phyloP scores from a whole-genome alignment of 2,797 vertebrate genomes.

The Morelia viridis region DNA sequence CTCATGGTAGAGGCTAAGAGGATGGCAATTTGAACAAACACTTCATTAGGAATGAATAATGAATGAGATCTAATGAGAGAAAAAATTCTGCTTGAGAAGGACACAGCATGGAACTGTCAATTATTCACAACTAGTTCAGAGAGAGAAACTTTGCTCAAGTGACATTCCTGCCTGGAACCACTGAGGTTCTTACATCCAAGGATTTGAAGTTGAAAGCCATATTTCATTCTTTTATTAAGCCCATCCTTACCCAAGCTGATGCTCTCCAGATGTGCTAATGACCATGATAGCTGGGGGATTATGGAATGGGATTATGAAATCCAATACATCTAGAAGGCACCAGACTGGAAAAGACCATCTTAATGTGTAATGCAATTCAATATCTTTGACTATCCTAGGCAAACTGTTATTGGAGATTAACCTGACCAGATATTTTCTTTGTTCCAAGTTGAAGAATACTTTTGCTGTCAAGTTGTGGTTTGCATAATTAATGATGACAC shows the following conservation, averaged over 20 bases:
- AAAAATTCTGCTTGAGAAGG: constrained; percentile 13
- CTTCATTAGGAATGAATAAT: constrained; percentile 62
- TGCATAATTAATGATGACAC: neutral
- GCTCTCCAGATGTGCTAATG: neutral
- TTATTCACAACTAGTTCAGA: constrained; percentile 1
- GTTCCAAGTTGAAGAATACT: neutral
- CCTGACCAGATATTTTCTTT: neutral
- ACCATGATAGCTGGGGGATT: neutral
- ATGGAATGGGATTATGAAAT: neutral
- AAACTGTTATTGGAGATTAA: neutral
- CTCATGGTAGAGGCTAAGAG: constrained; percentile 50
- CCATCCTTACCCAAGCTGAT: neutral
- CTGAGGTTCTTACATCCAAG: neutral
- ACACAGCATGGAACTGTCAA: neutral
- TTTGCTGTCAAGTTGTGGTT: neutral
- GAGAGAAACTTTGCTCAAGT: constrained; percentile 10
- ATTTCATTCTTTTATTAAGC: neutral
- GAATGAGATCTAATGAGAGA: constrained; percentile 50
- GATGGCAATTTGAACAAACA: constrained; percentile 55
- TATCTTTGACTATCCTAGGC: neutral
- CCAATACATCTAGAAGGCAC: neutral
- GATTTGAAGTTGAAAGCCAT: neutral
- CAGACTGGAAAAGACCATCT: neutral
- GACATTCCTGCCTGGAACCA: neutral
- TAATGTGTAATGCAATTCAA: neutral